Conservation (phyloP, 2,797 vertebrate genomes). For the Peromyscus attwateri region DNA sequence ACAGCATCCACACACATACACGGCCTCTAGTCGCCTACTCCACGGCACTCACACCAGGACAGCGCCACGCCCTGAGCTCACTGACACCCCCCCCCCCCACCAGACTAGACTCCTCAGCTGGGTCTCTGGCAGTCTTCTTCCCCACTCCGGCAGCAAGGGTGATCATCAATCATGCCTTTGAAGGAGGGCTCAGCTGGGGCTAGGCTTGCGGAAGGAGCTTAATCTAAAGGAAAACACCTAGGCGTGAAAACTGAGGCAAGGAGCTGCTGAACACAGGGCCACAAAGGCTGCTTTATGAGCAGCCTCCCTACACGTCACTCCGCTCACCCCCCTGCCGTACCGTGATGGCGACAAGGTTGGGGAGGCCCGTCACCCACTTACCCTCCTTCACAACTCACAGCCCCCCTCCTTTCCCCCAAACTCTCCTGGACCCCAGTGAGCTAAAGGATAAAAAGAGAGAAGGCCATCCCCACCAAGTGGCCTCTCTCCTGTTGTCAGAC, state of each 20-base stretch:
- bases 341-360: rapidly evolving
- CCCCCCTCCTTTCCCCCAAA: background rate
- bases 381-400: background rate
- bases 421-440: background rate
- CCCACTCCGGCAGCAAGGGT: background rate
- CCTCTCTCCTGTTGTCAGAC: background rate
- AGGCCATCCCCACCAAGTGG: background rate
- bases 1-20: background rate
- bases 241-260: background rate
- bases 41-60: background rate
- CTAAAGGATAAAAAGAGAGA: background rate
- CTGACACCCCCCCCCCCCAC: background rate
- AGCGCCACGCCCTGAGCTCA: background rate
- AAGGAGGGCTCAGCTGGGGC: background rate
- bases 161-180: background rate
- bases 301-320: rapidly evolving
- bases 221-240: constrained; percentile 26
- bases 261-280: background rate
- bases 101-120: no score
- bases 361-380: background rate
- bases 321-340: background rate
- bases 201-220: background rate
- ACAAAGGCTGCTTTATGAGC: background rate
- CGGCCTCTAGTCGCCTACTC: background rate
- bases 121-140: background rate